These are phyloP conservation scores for Julus scanicus DNA, from an alignment of 2,888 invertebrate genomes.

Conservation along the genomic window DNA sequence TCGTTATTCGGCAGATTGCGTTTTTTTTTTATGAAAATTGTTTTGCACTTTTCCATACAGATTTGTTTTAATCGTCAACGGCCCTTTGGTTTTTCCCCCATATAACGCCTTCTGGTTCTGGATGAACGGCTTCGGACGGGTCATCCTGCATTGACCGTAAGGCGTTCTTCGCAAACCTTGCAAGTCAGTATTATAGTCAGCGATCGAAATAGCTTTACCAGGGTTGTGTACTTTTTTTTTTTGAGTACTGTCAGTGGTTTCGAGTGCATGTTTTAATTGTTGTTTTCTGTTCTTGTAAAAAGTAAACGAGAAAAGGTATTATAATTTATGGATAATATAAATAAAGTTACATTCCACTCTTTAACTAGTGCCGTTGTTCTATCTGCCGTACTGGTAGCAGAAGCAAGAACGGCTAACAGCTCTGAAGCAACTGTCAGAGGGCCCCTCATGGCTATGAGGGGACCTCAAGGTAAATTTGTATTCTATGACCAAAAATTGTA, in stretches of 20 bases:
- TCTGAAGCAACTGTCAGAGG: too few species aligned
- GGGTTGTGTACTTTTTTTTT: background rate
- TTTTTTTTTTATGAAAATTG: background rate
- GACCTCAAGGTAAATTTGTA: too few species aligned
- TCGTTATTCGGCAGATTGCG: background rate
- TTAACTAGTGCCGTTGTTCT: background rate
- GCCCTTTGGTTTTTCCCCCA: background rate
- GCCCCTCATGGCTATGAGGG: too few species aligned
- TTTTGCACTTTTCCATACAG: conserved; percentile 23
- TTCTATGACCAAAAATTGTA: too few species aligned
- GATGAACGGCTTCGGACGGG: background rate
- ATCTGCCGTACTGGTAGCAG: too few species aligned
- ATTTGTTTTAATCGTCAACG: background rate
- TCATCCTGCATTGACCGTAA: background rate
- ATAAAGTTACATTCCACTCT: conserved; percentile 42
- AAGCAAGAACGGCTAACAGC: too few species aligned
- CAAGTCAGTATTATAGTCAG: conserved; percentile 30
- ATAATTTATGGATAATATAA: conserved; percentile 39
- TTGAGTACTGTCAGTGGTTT: background rate
- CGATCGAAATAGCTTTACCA: conserved; percentile 30
- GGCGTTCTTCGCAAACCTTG: conserved; percentile 20
- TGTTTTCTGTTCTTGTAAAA: conserved; percentile 42
- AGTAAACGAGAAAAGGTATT: conserved; percentile 37
- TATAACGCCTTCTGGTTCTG: background rate
- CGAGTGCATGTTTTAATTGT: conserved; percentile 15